Evolutionary conservation across 2,113 vertebrate genomes (phyloP).

Genomic region (Furnarius figulus): DNA sequence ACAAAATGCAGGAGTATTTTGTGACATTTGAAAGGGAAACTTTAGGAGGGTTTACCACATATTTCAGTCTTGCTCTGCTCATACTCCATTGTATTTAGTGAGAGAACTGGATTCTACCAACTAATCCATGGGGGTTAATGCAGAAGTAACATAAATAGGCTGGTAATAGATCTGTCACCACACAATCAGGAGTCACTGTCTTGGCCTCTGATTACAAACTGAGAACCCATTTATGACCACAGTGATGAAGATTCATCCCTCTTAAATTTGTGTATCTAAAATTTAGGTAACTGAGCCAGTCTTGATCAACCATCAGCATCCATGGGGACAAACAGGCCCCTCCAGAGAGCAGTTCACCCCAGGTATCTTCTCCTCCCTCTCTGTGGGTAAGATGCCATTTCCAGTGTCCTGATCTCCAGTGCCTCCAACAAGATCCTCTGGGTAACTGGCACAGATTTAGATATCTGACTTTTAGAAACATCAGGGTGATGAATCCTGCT

Average conservation of each 20-base stretch:
- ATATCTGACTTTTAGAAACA: neutral
- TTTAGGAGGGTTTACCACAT: neutral
- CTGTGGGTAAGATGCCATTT: neutral
- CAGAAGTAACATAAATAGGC: neutral
- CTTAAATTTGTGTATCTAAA: neutral
- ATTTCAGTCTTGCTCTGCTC: neutral
- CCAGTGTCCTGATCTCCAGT: neutral
- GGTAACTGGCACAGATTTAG: neutral
- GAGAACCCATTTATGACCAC: neutral
- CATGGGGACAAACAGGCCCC: neutral
- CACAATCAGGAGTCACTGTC: neutral
- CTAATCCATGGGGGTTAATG: neutral
- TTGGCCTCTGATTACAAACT: neutral
- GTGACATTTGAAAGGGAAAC: neutral
- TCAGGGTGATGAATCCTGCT: neutral
- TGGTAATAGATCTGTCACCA: neutral
- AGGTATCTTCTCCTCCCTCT: neutral
- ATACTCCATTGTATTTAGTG: neutral
- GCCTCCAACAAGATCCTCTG: neutral
- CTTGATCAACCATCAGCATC: neutral
- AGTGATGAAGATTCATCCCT: neutral
- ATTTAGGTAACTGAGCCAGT: neutral
- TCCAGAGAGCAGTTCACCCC: neutral
- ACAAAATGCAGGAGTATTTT: neutral
- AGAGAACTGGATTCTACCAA: neutral